Base-by-base conservation (phyloP, 2,797 vertebrate genomes). In the Chrosomus eos region DNA sequence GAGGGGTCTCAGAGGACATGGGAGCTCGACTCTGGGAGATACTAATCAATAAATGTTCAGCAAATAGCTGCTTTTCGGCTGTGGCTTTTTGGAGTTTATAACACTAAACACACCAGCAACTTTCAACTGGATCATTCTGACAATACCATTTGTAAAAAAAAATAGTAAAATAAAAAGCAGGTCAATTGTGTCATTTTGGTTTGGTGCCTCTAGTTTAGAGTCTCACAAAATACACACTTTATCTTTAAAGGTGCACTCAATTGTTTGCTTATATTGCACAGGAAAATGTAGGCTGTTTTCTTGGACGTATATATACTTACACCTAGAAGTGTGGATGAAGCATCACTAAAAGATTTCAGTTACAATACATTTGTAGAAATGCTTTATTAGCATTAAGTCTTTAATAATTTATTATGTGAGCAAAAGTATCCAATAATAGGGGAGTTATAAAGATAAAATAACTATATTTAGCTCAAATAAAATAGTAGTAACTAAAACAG, bases 11-110 rank as follows among this genome's bases (percentile, higher is more conserved):
- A 88, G 91, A 92, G 88, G 87, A 90, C 62, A 85, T 91, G 92
- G 93, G 94, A 95, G 94, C 94, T 95, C 93, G 90, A 94, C 94
- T 94, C 94, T 94, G 91, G 87, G 88, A 73, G 84, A 86, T 83
- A 88, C 86, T 53, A 55, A 85, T 75, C 21, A 26, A 70, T n/a
- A 55, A 51, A 67, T 1, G 13, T 28, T 53, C n/a, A 51, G 62
- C 33, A 71, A 60, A 67, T 51, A 28, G 73, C 11, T 45, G 64
- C 60, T 60, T 82, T 82, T 33, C 40, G 45, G 38, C 23, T 26
- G 51, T 43, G n/a, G 14, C 9, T 19, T 64, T 64, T 40, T 66
- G 13, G 6, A 10, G 19, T 4, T 58, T 1, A 60, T 28, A 72
- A 23, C 14, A 26, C 3, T 43, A 33, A 58, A n/a, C 16, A 62